phyloP scores from a whole-genome alignment of 2,888 invertebrate species.

The Aporophyla nigra region DNA sequence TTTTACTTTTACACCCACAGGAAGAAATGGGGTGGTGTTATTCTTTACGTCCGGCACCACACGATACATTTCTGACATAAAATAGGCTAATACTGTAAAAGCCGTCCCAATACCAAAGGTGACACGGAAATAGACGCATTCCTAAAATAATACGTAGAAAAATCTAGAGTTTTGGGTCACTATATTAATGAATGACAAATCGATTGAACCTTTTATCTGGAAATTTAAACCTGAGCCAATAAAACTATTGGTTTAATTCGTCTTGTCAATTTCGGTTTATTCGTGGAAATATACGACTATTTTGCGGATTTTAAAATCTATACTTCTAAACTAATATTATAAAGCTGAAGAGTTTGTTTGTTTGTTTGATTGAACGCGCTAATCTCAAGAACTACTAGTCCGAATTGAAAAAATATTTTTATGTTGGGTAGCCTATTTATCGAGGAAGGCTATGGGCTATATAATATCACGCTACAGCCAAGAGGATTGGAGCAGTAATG shows the following conservation, averaged over 20 bases:
- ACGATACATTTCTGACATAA: neutral
- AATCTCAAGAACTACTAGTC: too few relatives aligned
- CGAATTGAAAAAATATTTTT: too few relatives aligned
- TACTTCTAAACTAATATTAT: too few relatives aligned
- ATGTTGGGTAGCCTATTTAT: too few relatives aligned
- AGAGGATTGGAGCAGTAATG: too few relatives aligned
- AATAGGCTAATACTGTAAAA: neutral
- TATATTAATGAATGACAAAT: neutral
- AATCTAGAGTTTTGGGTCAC: neutral
- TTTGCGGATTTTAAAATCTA: neutral
- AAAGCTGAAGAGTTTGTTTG: too few relatives aligned
- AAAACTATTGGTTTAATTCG: neutral
- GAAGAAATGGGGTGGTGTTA: too few relatives aligned
- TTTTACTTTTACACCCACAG: too few relatives aligned
- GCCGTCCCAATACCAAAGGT: constrained; percentile 1
- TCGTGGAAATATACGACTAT: neutral
- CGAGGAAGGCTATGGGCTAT: too few relatives aligned
- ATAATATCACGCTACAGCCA: too few relatives aligned
- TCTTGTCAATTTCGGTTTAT: neutral
- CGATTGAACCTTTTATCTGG: neutral
- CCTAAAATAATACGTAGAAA: neutral
- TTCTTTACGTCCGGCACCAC: too few relatives aligned
- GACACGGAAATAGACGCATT: neutral
- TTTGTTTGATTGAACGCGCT: too few relatives aligned
- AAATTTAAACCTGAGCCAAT: neutral